Evolutionary conservation across 2,113 vertebrate species (phyloP), one percentile per base, ranked within the genome.

Genomic region (Daphoenositta chrysoptera): DNA sequence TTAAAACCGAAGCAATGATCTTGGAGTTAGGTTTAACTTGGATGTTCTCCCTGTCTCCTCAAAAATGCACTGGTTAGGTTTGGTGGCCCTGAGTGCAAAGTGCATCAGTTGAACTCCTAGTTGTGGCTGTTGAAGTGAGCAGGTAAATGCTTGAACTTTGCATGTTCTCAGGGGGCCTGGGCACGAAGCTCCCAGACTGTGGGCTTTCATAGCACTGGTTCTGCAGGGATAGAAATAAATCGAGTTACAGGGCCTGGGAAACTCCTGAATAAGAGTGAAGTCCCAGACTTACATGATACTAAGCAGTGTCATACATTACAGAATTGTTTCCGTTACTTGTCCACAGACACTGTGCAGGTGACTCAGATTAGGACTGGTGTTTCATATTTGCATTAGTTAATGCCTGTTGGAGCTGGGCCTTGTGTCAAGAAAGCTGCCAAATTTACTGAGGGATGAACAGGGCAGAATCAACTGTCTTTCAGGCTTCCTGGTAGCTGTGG

Each of bases 11-110:
- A 82, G 44, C 37, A 28, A 17, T 83, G 44, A 33, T 64, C 10
- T 69, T 39, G 31, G 37, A 27, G 42, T 56, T 21, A 20, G 78
- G 0, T 0, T 50, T 44, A 39, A 56, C 44, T 54, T 0, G 0
- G 18, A 8, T 27, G 47, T 72, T 68, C 35, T 91, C 47, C 31
- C 48, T 39, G 31, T 47, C 61, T 93, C 45, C 68, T 88, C 33
- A 16, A 15, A 19, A 72, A 40, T 68, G 60, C 2, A 3, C 24
- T 47, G 48, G 27, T 54, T 5, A 56, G 61, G 22, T 64, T 39
- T 76, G 63, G 56, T 75, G 84, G 37, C 45, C 47, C 56, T 14
- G 58, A 48, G 39, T 51, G 80, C 2, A 7, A 58, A 30, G 26
- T 63, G 72, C 42, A 54, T 71, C 7, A 4, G 47, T n/a, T 78